Conservation (phyloP, 2,888 invertebrate genomes). For the Sialis fuliginosa region DNA sequence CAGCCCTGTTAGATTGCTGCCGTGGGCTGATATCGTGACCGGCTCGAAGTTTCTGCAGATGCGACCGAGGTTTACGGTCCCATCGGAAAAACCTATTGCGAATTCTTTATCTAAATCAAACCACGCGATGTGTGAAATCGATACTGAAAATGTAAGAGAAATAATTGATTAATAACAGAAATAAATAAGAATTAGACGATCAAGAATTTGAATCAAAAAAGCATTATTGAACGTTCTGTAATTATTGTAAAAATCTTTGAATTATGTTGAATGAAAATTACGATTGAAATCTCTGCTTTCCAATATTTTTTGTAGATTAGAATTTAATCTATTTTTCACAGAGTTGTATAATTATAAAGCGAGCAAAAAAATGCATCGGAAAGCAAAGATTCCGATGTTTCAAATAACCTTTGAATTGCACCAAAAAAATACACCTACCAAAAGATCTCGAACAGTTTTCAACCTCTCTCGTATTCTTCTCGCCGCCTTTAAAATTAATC, state of each 20-base stretch:
- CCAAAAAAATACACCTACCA: conserved; percentile 18
- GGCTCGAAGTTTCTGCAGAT: conserved; percentile 20
- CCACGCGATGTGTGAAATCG: conserved; percentile 36
- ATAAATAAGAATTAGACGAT: neutral
- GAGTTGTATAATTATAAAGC: no score
- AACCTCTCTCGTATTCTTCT: conserved; percentile 19
- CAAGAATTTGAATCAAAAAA: neutral
- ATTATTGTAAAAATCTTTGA: no score
- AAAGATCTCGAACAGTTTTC: conserved; percentile 21
- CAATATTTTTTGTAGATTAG: no score
- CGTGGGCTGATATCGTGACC: conserved; percentile 23
- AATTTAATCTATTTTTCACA: no score
- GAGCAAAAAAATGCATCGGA: no score
- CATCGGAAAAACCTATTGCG: conserved; percentile 36
- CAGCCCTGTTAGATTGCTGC: conserved; percentile 23
- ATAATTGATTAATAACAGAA: neutral
- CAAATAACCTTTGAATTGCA: no score
- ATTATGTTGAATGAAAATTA: neutral
- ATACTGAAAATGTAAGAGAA: conserved; percentile 21
- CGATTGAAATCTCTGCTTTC: neutral
- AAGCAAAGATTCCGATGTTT: no score
- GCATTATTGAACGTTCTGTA: neutral
- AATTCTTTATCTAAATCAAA: conserved; percentile 33
- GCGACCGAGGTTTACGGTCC: conserved; percentile 27
- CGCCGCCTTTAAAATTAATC: conserved; percentile 19